Evolutionary conservation across 2,113 vertebrate species (phyloP).

Genomic region (Euleptes europaea): DNA sequence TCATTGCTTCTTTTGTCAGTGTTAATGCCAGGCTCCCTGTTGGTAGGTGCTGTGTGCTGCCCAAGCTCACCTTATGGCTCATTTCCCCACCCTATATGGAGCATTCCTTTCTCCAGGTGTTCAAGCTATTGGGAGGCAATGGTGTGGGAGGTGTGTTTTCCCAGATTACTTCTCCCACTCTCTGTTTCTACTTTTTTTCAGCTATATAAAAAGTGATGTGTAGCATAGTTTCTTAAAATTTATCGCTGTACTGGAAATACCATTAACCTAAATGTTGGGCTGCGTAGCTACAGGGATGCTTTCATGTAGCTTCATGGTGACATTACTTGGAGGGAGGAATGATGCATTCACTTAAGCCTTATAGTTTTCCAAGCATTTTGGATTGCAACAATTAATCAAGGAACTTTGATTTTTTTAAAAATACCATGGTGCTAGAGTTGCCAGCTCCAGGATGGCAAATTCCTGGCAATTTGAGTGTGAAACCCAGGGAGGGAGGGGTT

Average conservation of each 20-base stretch:
- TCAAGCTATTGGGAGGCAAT: not conserved
- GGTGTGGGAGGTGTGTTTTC: not conserved
- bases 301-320: not conserved
- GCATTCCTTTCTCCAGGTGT: not conserved
- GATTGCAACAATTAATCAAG: slow-evolving; percentile 35
- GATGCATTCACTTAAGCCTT: not conserved
- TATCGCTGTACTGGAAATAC: not conserved
- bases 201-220: slow-evolving; percentile 37
- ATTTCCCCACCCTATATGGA: not conserved
- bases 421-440: too few relatives aligned
- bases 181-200: slow-evolving; percentile 31
- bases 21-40: slow-evolving; percentile 20
- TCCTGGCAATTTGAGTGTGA: too few relatives aligned
- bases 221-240: slow-evolving; percentile 43
- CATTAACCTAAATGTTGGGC: not conserved
- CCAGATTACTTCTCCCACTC: not conserved
- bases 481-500: too few relatives aligned
- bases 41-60: not conserved
- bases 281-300: not conserved
- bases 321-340: not conserved
- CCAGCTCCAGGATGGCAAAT: too few relatives aligned
- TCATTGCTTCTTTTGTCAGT: not conserved
- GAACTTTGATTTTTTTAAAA: too few relatives aligned
- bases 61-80: not conserved
- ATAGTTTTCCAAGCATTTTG: not conserved